Percentiles rank a stretch among this genome's conserved stretches.
Evolutionary conservation across 2,113 vertebrate genomes (phyloP).

Genomic region (Mystacornis crossleyi): DNA sequence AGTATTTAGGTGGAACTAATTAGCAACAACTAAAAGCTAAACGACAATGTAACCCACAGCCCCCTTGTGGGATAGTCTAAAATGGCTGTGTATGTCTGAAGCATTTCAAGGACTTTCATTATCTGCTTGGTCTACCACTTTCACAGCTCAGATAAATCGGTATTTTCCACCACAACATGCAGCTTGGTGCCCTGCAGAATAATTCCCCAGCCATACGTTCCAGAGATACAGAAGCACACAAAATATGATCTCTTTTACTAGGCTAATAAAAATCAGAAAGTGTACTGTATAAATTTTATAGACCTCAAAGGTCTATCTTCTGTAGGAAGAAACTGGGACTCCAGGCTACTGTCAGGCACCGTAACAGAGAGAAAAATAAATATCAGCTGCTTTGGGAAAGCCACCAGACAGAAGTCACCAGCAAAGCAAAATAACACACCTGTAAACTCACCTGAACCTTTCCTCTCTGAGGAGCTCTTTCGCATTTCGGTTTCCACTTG

Average conservation of each 20-base stretch:
- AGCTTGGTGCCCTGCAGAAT: not conserved
- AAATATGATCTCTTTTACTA: slow-evolving; percentile 64
- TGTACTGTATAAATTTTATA: slow-evolving; percentile 57
- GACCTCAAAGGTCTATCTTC: slow-evolving; percentile 47
- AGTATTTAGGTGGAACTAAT: slow-evolving; percentile 46
- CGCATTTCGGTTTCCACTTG: not conserved
- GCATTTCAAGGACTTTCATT: slow-evolving; percentile 34
- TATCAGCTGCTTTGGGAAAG: slow-evolving; percentile 8
- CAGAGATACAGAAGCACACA: slow-evolving; percentile 40
- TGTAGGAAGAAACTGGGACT: slow-evolving; percentile 7
- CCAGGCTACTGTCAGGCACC: slow-evolving; percentile 7
- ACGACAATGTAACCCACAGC: slow-evolving; percentile 17
- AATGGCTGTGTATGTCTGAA: slow-evolving; percentile 8
- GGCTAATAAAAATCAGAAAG: slow-evolving; percentile 61
- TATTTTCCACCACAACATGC: not conserved
- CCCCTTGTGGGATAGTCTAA: slow-evolving; percentile 60
- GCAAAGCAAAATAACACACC: not conserved
- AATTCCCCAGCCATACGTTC: not conserved
- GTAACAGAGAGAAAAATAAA: not conserved
- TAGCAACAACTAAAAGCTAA: slow-evolving; percentile 23
- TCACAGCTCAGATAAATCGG: slow-evolving; percentile 19
- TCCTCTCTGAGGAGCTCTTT: not conserved
- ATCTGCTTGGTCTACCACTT: not conserved
- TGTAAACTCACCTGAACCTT: not conserved
- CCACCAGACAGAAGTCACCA: not conserved